Base-by-base conservation (phyloP, 2,113 vertebrate species). In the Sebastes fasciatus region DNA sequence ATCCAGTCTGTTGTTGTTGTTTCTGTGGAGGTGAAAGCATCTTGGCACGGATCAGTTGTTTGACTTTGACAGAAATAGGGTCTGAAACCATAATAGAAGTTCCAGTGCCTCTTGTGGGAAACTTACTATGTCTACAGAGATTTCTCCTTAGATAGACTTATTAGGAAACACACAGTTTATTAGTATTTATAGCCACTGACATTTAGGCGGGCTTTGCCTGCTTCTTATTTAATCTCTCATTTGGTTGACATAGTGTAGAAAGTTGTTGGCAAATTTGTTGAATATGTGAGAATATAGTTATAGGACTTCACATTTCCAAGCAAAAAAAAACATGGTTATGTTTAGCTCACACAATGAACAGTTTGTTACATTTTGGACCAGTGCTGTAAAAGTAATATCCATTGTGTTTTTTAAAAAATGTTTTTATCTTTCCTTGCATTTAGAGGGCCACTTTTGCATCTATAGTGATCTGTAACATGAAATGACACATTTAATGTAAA, bases 51-150 rank as follows among this genome's bases (percentile, higher is more conserved):
- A 17, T 75, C 10, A 23, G 10, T 68, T 78, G 51, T 73, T 85
- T 80, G 34, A 61, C 58, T 82, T 76, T 55, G 43, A 64, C 26
- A 64, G 34, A 77, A 74, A 80, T 80, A 65, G 62, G 42, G 7
- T 2, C 42, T 57, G 11, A 71, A 70, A 57, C 13, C 42, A 49
- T 17, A 11, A 66, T 19, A 52, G 12, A 17, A 21, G 2, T 12
- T 57, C 34, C n/a, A 49, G 17, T 11, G 42, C 40, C 21, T 34
- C 54, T 70, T 19, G 8, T 81, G 74, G 69, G 84, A 84, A 81
- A 63, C 19, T 19, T n/a, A 6, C 40, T 42, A 26, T 12, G 4
- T 61, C 34, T 10, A 9, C 4, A 14, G 43, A 55, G 13, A 42
- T 51, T 52, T 57, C 42, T 60, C 1, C 52, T 65, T 10, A 67